Conservation (phyloP, 2,797 vertebrate genomes). For the Enteromius paludinosus region DNA sequence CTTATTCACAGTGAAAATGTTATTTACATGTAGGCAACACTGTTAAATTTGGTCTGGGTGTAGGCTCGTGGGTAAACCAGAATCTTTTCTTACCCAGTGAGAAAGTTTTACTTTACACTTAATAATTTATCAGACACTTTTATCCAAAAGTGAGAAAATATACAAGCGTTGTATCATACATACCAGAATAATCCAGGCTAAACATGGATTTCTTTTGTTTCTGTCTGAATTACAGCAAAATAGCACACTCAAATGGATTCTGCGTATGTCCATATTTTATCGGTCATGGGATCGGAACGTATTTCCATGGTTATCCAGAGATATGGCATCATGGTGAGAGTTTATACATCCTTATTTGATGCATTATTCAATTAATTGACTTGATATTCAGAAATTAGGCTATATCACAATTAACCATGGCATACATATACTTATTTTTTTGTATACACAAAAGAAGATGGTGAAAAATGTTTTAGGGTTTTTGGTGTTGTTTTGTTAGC, state of each 20-base stretch:
- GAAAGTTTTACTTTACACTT: background rate
- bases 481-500: background rate
- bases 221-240: slow-evolving; percentile 77
- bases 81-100: background rate
- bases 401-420: background rate
- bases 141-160: background rate
- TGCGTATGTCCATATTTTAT: slow-evolving; percentile 92
- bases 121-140: background rate
- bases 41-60: background rate
- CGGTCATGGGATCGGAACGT: slow-evolving; percentile 95
- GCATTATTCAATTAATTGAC: background rate
- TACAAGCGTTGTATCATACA: background rate
- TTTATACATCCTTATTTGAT: background rate
- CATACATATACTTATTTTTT: no score
- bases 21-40: slow-evolving; percentile 6
- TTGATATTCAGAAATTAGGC: background rate
- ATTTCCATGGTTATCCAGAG: slow-evolving; percentile 95
- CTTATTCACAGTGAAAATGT: background rate
- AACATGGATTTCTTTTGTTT: background rate
- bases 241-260: slow-evolving; percentile 81
- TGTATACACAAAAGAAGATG: background rate
- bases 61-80: slow-evolving; percentile 5
- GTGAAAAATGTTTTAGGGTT: background rate
- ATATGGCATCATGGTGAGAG: slow-evolving; percentile 96
- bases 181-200: background rate